A percentile compares a stretch with the other conserved stretches of the same genome.
Evolutionary conservation across 2,888 invertebrate species (phyloP).

Genomic region (Dicyrtomina minuta): DNA sequence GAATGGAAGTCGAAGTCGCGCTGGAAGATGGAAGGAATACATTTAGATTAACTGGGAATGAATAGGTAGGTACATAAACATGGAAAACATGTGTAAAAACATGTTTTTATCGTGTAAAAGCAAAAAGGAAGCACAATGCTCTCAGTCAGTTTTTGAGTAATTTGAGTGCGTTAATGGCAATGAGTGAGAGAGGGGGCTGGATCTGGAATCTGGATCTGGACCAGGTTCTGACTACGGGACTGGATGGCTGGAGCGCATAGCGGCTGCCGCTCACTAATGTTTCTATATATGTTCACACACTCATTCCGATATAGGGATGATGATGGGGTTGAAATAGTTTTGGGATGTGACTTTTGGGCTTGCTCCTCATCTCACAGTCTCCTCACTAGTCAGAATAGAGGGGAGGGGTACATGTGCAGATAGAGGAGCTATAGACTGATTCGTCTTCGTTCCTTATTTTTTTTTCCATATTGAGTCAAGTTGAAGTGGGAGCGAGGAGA

Average conservation of each 20-base stretch:
- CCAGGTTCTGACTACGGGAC: neutral
- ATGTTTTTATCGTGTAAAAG: neutral
- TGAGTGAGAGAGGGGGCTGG: neutral
- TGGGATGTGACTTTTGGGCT: no score
- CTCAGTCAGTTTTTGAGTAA: constrained; percentile 1
- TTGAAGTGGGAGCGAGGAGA: no score
- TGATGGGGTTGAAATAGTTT: no score
- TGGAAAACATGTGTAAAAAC: constrained; percentile 1
- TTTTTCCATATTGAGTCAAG: no score
- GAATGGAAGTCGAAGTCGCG: neutral
- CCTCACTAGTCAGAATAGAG: no score
- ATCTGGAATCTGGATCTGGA: neutral
- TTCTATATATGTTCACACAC: no score
- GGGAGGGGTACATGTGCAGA: no score
- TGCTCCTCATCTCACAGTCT: no score
- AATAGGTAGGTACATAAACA: neutral
- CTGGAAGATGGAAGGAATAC: neutral
- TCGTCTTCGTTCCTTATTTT: no score
- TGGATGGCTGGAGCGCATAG: neutral
- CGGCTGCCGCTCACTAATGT: neutral
- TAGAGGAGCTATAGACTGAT: no score
- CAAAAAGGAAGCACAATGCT: neutral
- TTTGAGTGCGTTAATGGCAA: constrained; percentile 6
- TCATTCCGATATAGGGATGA: no score
- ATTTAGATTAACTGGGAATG: neutral